Percentiles rank a stretch among this genome's conserved stretches.
These are phyloP conservation scores for Rhopalosiphum maidis DNA, from an alignment of 1,140 invertebrate species.

Conservation along the genomic window DNA sequence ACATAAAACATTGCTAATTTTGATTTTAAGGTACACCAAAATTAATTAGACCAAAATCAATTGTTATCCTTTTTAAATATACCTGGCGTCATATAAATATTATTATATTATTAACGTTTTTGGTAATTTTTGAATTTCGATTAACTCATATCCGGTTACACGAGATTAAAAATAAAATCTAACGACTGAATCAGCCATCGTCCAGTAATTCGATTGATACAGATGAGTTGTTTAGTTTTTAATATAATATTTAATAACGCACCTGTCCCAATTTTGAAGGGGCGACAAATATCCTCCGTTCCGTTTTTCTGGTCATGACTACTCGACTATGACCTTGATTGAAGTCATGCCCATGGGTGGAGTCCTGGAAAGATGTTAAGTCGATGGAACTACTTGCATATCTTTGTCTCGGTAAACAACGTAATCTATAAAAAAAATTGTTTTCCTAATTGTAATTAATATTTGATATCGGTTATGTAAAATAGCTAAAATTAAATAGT, in stretches of 20 bases:
- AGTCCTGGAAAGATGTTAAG: conserved; percentile 59
- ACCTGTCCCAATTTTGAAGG: conserved; percentile 60
- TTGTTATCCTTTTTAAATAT: neutral
- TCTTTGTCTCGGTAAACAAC: conserved; percentile 38
- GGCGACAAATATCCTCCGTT: conserved; percentile 60
- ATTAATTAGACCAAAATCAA: neutral
- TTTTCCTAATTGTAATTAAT: neutral
- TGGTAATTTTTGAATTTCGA: neutral
- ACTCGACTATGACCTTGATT: conserved; percentile 60
- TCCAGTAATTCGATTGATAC: neutral
- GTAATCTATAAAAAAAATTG: neutral
- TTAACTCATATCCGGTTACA: neutral
- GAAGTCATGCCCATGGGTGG: conserved; percentile 60
- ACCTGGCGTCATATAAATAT: neutral
- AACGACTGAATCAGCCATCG: neutral
- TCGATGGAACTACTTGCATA: conserved; percentile 59
- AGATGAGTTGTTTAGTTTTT: neutral
- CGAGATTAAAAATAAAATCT: neutral
- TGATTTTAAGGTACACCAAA: neutral
- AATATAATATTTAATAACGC: conserved; percentile 17
- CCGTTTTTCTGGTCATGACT: conserved; percentile 61
- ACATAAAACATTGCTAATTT: neutral
- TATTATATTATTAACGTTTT: neutral
- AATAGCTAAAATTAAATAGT: neutral
- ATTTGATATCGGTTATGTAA: neutral